Evolutionary conservation across 64 coral and sea anemone species (phyloP).

Genomic region (Anthopleura sola): DNA sequence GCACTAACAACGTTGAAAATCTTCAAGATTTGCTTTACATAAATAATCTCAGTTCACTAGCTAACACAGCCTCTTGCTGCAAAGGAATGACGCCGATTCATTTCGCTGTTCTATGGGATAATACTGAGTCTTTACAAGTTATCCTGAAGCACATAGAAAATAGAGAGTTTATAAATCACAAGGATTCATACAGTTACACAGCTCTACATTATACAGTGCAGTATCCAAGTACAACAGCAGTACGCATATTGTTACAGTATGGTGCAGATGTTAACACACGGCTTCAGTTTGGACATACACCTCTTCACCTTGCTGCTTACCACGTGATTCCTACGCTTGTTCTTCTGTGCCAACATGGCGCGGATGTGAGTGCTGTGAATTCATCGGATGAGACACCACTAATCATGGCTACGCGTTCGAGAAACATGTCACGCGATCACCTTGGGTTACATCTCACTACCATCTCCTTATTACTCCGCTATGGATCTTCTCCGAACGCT

Average conservation of each 20-base stretch:
- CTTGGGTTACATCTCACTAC: constrained; percentile 43
- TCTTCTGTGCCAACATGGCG: constrained; percentile 52
- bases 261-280: constrained; percentile 25
- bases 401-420: constrained; percentile 34
- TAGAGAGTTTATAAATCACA: constrained; percentile 24
- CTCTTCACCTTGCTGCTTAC: constrained; percentile 55
- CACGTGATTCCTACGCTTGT: constrained; percentile 46
- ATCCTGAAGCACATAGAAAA: neutral
- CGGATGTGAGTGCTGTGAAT: constrained; percentile 40
- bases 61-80: neutral
- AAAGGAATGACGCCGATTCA: constrained; percentile 16
- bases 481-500: constrained; percentile 51
- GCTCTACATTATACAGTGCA: constrained; percentile 69
- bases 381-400: constrained; percentile 43
- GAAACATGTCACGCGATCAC: constrained; percentile 32
- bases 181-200: constrained; percentile 49
- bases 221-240: constrained; percentile 23
- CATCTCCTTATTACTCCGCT: constrained; percentile 51
- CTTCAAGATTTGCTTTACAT: neutral
- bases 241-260: constrained; percentile 37
- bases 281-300: constrained; percentile 10
- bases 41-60: neutral
- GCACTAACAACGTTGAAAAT: neutral
- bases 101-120: neutral
- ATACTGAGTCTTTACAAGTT: neutral